These are phyloP conservation scores for Caloenas nicobarica DNA, from an alignment of 2,113 vertebrate genomes.

Conservation along the genomic window DNA sequence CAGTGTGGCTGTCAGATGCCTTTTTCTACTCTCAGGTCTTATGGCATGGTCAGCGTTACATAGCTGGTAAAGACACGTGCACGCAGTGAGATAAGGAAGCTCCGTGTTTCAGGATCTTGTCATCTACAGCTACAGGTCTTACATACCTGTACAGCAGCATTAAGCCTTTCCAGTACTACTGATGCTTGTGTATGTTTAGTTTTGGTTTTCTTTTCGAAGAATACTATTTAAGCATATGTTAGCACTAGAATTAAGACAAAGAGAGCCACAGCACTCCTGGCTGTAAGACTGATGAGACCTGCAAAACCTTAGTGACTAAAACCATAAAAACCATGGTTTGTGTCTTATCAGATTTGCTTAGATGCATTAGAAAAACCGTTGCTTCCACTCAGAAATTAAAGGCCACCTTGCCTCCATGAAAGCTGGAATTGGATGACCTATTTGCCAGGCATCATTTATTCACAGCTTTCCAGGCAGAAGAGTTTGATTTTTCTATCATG, in stretches of 20 bases:
- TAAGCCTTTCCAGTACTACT: not conserved
- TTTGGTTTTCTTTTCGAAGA: not conserved
- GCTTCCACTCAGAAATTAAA: not conserved
- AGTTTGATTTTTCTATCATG: not conserved
- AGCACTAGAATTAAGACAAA: not conserved
- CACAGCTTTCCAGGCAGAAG: not conserved
- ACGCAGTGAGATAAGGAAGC: not conserved
- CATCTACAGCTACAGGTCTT: not conserved
- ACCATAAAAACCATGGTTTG: not conserved
- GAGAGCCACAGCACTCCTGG: not conserved
- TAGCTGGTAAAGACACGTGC: accelerated
- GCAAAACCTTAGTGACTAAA: not conserved
- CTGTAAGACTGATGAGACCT: not conserved
- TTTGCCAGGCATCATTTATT: not conserved
- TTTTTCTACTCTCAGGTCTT: not conserved
- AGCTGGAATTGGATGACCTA: not conserved
- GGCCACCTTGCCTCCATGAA: not conserved
- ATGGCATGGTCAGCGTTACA: not conserved
- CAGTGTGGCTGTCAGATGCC: not conserved
- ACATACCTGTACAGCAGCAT: not conserved
- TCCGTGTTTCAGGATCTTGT: not conserved
- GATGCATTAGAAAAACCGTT: not conserved
- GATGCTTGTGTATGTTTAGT: not conserved
- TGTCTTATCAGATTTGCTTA: not conserved
- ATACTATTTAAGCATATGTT: not conserved